These are phyloP conservation scores for Macrotrachela quadricornifera DNA, from an alignment of 1,140 invertebrate genomes.

Conservation along the genomic window DNA sequence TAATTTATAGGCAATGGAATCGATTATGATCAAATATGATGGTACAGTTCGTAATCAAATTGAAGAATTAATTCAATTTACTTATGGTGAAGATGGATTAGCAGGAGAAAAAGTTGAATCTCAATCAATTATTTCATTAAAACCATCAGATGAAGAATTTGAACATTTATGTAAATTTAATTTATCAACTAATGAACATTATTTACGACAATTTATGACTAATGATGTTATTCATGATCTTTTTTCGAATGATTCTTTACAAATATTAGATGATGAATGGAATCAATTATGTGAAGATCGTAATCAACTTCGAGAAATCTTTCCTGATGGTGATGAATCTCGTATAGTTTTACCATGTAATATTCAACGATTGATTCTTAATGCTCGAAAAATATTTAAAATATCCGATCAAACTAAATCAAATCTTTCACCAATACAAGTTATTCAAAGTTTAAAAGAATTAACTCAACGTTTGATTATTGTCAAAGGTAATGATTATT, in stretches of 20 bases:
- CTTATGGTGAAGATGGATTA: constrained; percentile 91
- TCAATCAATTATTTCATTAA: constrained; percentile 77
- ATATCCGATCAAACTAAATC: constrained; percentile 78
- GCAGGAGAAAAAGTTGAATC: constrained; percentile 87
- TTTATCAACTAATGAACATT: constrained; percentile 53
- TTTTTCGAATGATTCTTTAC: constrained; percentile 63
- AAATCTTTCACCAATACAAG: constrained; percentile 72
- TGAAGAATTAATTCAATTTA: constrained; percentile 64
- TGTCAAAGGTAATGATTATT: constrained; percentile 72
- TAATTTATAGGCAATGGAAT: constrained; percentile 99
- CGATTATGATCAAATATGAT: constrained; percentile 69
- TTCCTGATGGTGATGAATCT: constrained; percentile 43
- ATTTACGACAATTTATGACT: constrained; percentile 58
- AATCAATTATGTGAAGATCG: constrained; percentile 69
- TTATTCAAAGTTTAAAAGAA: constrained; percentile 46
- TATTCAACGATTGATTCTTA: constrained; percentile 94
- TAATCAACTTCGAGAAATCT: constrained; percentile 48
- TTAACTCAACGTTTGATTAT: constrained; percentile 24
- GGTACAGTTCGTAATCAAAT: constrained; percentile 30
- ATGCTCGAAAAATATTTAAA: constrained; percentile 97
- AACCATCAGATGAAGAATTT: constrained; percentile 80
- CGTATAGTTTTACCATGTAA: constrained; percentile 77
- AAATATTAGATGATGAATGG: constrained; percentile 83
- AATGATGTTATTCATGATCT: constrained; percentile 84
- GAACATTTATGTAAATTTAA: constrained; percentile 90